phyloP scores from a whole-genome alignment of 2,113 vertebrate genomes.

The Todiramphus chloris region DNA sequence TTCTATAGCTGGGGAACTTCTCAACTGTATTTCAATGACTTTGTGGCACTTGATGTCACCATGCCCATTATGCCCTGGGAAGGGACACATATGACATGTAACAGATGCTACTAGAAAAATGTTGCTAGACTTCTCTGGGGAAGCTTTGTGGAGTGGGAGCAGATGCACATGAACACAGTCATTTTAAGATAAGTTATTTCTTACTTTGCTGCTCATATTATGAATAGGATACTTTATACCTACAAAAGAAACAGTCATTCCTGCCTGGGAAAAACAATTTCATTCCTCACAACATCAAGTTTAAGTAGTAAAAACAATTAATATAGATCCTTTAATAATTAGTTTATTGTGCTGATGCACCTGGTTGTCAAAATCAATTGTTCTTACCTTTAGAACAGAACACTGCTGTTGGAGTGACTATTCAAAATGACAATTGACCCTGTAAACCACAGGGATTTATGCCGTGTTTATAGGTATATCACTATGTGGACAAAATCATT shows the following conservation, averaged over 20 bases:
- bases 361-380: slow-evolving; percentile 56
- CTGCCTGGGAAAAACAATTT: neutral
- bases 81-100: neutral
- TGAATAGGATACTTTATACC: neutral
- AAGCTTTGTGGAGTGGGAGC: neutral
- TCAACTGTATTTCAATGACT: neutral
- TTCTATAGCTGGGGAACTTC: neutral
- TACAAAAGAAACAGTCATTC: neutral
- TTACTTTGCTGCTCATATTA: neutral
- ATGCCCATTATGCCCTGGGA: neutral
- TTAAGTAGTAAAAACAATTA: slow-evolving; percentile 26
- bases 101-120: rapidly evolving
- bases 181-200: neutral
- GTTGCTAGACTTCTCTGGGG: neutral
- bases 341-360: slow-evolving; percentile 43
- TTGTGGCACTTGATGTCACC: neutral
- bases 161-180: neutral
- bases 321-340: slow-evolving; percentile 54
- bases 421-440: neutral
- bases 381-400: slow-evolving; percentile 28
- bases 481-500: neutral
- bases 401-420: neutral
- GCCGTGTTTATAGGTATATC: slow-evolving; percentile 48
- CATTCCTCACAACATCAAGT: slow-evolving; percentile 26
- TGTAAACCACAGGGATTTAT: neutral